Conservation (phyloP, 2,888 invertebrate species). For the Taphrorychus bicolor region DNA sequence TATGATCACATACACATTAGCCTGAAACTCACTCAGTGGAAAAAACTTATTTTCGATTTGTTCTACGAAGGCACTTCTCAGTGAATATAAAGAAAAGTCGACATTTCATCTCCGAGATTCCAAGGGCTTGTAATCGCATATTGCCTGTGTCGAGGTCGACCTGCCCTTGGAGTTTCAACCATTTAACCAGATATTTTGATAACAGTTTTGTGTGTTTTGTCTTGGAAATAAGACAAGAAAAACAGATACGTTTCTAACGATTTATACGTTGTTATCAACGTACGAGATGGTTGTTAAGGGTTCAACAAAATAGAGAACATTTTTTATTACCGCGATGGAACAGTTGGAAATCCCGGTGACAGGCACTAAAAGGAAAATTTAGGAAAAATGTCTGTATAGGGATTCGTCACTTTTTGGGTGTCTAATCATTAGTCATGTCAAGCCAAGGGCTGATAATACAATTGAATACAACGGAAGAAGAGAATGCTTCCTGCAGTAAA, state of each 20-base stretch:
- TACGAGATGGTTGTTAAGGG: background rate
- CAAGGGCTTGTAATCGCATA: slow-evolving; percentile 24
- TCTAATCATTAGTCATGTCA: slow-evolving; percentile 34
- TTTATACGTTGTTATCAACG: background rate
- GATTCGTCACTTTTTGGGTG: slow-evolving; percentile 15
- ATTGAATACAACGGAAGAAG: slow-evolving; percentile 27
- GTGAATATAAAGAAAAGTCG: slow-evolving; percentile 25
- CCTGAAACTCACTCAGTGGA: slow-evolving; percentile 1
- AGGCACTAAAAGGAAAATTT: slow-evolving; percentile 12
- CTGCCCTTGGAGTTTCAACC: slow-evolving; percentile 10
- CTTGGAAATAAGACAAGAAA: background rate
- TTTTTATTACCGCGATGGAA: background rate
- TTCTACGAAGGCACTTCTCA: slow-evolving; percentile 27
- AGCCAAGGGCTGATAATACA: slow-evolving; percentile 33
- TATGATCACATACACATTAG: background rate
- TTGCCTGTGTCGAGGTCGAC: slow-evolving; percentile 14
- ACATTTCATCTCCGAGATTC: slow-evolving; percentile 18
- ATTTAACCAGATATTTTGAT: slow-evolving; percentile 10
- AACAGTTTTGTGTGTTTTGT: background rate
- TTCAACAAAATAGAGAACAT: background rate
- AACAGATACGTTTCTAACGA: background rate
- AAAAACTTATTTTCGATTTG: slow-evolving; percentile 24
- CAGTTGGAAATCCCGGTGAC: background rate
- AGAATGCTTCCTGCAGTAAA: slow-evolving; percentile 28
- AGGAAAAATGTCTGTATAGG: slow-evolving; percentile 18